Percentiles rank a stretch among this genome's conserved stretches.
Evolutionary conservation across 2,888 invertebrate genomes (phyloP).

Genomic region (Julus scanicus): DNA sequence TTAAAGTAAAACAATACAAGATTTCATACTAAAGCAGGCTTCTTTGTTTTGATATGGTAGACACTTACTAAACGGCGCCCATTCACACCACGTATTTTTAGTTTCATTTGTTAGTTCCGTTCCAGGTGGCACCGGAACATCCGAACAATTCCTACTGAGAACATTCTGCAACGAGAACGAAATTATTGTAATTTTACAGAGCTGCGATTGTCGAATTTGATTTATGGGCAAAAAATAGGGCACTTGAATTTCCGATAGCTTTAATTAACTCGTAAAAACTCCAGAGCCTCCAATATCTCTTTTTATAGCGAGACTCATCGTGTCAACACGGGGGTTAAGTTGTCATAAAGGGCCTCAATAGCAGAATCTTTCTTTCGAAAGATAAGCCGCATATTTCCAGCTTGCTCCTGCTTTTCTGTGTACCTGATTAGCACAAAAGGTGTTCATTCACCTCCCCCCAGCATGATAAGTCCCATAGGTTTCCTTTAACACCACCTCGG

Average conservation of each 20-base stretch:
- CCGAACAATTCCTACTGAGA: constrained; percentile 81
- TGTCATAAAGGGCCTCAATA: constrained; percentile 35
- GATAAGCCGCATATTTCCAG: constrained; percentile 8
- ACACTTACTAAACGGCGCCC: constrained; percentile 84
- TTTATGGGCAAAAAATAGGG: neutral
- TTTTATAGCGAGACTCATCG: neutral
- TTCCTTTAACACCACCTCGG: neutral
- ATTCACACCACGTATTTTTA: constrained; percentile 81
- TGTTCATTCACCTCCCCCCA: constrained; percentile 16
- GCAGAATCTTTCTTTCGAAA: neutral
- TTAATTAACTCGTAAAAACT: neutral
- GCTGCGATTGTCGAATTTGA: neutral
- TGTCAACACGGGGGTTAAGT: constrained; percentile 1
- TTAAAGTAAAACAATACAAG: neutral
- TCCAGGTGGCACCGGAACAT: constrained; percentile 67
- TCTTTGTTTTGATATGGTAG: neutral
- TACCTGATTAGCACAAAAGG: neutral
- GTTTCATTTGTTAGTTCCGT: constrained; percentile 59
- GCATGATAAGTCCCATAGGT: neutral
- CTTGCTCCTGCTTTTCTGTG: constrained; percentile 4
- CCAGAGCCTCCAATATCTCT: constrained; percentile 14
- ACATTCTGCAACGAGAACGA: constrained; percentile 76
- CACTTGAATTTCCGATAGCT: neutral
- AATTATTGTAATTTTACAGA: neutral
- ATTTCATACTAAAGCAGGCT: neutral